Evolutionary conservation across 2,888 invertebrate genomes (phyloP).

Genomic region (Unio delphinus): DNA sequence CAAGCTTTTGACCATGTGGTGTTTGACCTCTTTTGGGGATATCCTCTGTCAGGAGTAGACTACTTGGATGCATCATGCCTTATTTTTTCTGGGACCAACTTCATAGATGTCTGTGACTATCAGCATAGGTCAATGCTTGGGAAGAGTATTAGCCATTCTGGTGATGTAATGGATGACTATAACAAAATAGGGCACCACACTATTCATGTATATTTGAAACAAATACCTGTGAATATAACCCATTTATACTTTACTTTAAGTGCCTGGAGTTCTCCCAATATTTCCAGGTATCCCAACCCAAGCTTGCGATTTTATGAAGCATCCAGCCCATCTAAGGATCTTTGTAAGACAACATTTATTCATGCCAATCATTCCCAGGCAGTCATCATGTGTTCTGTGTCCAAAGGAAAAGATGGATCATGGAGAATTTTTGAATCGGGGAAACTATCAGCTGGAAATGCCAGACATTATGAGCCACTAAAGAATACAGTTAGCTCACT

Average conservation of each 20-base stretch:
- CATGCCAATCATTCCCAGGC: constrained; percentile 46
- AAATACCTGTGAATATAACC: constrained; percentile 34
- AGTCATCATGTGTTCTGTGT: constrained; percentile 51
- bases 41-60: constrained; percentile 31
- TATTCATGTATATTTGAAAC: constrained; percentile 40
- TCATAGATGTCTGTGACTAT: constrained; percentile 22
- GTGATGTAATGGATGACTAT: constrained; percentile 40
- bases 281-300: constrained; percentile 48
- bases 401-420: constrained; percentile 20
- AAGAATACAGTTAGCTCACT: constrained; percentile 25
- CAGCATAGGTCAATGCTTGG: background rate
- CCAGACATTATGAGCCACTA: constrained; percentile 36
- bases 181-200: constrained; percentile 45
- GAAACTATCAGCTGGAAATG: constrained; percentile 47
- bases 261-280: constrained; percentile 47
- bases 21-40: constrained; percentile 51
- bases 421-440: constrained; percentile 51
- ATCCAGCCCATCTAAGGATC: constrained; percentile 11
- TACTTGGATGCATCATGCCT: constrained; percentile 50
- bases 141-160: constrained; percentile 34
- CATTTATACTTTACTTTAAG: constrained; percentile 54
- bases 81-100: constrained; percentile 19
- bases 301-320: constrained; percentile 49
- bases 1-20: constrained; percentile 44
- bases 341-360: constrained; percentile 28